phyloP scores from a whole-genome alignment of 1,140 invertebrate species.

The Dufourea novaeangliae region DNA sequence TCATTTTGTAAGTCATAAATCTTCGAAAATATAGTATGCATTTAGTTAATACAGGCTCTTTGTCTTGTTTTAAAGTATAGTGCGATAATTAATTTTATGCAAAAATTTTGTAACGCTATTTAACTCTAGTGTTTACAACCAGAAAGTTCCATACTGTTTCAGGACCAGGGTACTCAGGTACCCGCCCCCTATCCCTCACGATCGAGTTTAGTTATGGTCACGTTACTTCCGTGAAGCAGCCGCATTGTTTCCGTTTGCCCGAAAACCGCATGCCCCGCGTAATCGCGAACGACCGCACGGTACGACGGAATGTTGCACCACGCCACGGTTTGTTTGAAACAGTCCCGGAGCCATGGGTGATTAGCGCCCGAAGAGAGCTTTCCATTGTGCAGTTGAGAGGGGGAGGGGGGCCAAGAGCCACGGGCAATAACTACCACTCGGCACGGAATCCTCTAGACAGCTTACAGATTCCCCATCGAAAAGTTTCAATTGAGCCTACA shows the following conservation, averaged over 20 bases:
- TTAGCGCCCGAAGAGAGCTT: slow-evolving; percentile 73
- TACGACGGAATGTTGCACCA: slow-evolving; percentile 58
- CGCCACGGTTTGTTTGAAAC: slow-evolving; percentile 52
- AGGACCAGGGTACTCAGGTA: no score
- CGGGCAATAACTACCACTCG: slow-evolving; percentile 73
- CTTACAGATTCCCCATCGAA: slow-evolving; percentile 70
- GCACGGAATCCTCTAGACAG: slow-evolving; percentile 74
- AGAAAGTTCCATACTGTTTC: no score
- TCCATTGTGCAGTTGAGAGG: slow-evolving; percentile 51
- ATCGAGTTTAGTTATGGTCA: slow-evolving; percentile 7
- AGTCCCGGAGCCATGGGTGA: slow-evolving; percentile 67
- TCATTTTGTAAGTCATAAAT: no score
- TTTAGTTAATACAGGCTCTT: no score
- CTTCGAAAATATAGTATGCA: no score
- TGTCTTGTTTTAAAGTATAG: no score
- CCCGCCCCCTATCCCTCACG: background rate
- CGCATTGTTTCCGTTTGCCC: slow-evolving; percentile 44
- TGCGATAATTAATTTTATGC: no score
- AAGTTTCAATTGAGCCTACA: slow-evolving; percentile 75
- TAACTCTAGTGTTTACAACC: no score
- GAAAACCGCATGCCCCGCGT: slow-evolving; percentile 42
- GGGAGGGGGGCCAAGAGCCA: no score
- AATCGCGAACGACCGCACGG: slow-evolving; percentile 29
- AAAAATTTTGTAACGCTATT: no score
- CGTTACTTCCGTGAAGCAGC: slow-evolving; percentile 14